These are phyloP conservation scores for Steinernema khuongi DNA, from an alignment of 1,140 invertebrate species.

Conservation along the genomic window DNA sequence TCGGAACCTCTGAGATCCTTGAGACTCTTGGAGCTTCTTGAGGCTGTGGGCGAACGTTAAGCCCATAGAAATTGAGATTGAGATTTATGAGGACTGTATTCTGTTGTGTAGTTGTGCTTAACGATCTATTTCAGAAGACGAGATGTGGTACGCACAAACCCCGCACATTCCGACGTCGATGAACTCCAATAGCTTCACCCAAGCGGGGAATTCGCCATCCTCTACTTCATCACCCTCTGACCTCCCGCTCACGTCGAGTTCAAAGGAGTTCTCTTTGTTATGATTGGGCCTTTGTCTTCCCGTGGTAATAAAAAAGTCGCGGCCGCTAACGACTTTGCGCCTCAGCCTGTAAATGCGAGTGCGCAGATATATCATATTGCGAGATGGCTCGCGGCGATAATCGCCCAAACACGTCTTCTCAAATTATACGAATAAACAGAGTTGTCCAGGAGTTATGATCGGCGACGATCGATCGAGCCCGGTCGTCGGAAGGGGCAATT, in stretches of 20 bases:
- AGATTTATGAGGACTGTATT: too few relatives aligned
- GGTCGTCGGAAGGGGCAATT: conserved; percentile 2
- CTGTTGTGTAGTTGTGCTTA: neutral
- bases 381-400: conserved; percentile 2
- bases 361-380: neutral
- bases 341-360: conserved; percentile 1
- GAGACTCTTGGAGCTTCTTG: too few relatives aligned
- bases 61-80: too few relatives aligned
- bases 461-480: neutral
- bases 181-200: neutral
- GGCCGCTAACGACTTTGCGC: neutral
- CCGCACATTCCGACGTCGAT: neutral
- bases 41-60: too few relatives aligned
- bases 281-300: conserved; percentile 5
- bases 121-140: conserved; percentile 8
- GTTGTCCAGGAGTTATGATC: neutral
- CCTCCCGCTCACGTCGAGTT: neutral
- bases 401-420: neutral
- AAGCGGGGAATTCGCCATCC: neutral
- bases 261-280: conserved; percentile 13
- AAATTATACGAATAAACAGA: conserved; percentile 1
- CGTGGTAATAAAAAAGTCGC: neutral
- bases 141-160: neutral
- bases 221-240: neutral
- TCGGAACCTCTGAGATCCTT: too few relatives aligned